phyloP scores from a whole-genome alignment of 2,888 invertebrate genomes.

The Chirona hameri region DNA sequence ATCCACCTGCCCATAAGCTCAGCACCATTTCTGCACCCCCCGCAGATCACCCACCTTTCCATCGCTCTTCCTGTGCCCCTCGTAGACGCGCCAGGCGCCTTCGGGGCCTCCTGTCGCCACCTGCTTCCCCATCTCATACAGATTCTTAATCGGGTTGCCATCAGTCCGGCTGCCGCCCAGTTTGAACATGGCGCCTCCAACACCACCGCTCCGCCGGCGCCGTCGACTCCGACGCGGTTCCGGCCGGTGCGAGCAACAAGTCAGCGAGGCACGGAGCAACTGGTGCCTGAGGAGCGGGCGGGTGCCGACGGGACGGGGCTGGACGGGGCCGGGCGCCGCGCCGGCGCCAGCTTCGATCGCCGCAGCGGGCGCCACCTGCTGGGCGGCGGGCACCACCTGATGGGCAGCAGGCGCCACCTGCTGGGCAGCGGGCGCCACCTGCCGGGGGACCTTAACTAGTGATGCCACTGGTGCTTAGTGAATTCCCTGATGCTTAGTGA shows the following conservation, averaged over 20 bases:
- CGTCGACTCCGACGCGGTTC: neutral
- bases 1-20: no score
- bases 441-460: no score
- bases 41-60: conserved; percentile 66
- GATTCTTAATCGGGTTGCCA: conserved; percentile 70
- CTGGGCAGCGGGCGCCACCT: no score
- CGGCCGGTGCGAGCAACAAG: neutral
- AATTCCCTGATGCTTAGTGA: no score
- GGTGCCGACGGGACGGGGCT: neutral
- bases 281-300: neutral
- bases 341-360: neutral
- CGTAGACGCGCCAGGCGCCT: conserved; percentile 85
- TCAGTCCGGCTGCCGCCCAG: conserved; percentile 41
- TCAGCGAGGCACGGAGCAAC: neutral
- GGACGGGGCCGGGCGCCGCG: neutral
- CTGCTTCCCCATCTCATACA: conserved; percentile 81
- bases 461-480: no score
- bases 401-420: neutral
- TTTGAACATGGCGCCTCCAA: conserved; percentile 29
- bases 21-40: no score
- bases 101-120: conserved; percentile 79
- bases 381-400: no score
- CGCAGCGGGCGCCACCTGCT: neutral
- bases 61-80: conserved; percentile 81
- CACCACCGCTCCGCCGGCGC: neutral